These are phyloP conservation scores for Chrysolina haemoptera DNA, from an alignment of 2,888 invertebrate genomes.

Conservation along the genomic window DNA sequence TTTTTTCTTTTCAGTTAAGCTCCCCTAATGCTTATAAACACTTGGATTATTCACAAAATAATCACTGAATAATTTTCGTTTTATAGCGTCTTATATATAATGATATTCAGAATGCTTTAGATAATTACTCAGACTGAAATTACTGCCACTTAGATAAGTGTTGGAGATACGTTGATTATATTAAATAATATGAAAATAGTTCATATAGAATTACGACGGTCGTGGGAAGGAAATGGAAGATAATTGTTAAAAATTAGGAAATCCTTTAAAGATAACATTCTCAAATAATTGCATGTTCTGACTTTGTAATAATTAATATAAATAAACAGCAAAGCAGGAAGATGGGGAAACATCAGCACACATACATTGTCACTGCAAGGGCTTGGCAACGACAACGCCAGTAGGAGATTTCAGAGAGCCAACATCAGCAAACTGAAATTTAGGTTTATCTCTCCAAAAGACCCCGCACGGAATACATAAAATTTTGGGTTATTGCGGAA, in stretches of 20 bases:
- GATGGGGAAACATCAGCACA: too few relatives aligned
- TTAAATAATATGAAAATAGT: slow-evolving; percentile 16
- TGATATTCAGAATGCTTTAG: background rate
- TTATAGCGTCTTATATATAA: slow-evolving; percentile 5
- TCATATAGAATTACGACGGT: background rate
- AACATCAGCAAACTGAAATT: too few relatives aligned
- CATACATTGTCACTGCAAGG: too few relatives aligned
- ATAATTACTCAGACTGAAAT: slow-evolving; percentile 10
- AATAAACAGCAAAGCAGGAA: too few relatives aligned
- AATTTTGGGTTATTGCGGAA: too few relatives aligned
- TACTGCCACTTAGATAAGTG: slow-evolving; percentile 8
- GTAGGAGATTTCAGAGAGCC: too few relatives aligned
- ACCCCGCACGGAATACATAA: too few relatives aligned
- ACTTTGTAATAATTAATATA: background rate
- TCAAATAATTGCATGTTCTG: background rate
- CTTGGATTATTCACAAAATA: background rate
- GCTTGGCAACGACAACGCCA: too few relatives aligned
- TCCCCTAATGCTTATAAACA: background rate
- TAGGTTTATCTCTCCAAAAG: too few relatives aligned
- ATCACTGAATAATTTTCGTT: background rate
- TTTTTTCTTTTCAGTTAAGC: background rate
- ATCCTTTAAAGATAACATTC: background rate
- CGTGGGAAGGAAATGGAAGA: slow-evolving; percentile 2
- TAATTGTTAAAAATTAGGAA: background rate
- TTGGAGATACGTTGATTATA: slow-evolving; percentile 16